Evolutionary conservation across 2,797 vertebrate species (phyloP), one percentile per base, ranked within the genome.

Genomic region (Scleropages formosus): DNA sequence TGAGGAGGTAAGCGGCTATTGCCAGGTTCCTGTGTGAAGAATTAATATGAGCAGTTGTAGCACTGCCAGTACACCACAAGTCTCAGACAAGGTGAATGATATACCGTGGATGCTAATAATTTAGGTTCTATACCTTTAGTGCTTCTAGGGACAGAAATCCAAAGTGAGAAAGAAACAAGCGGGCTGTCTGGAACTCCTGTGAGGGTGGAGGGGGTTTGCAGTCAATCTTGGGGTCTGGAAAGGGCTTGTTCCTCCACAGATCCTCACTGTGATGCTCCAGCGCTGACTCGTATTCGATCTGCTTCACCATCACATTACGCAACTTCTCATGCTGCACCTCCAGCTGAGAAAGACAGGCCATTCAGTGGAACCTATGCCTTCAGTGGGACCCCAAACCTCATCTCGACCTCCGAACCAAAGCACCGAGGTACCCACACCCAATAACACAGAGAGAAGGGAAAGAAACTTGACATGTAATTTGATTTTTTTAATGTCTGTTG

Each of bases 111-210:
- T 39, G 31, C 31, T n/a, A 39, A 39, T 2, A 2, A 39, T 39
- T 39, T 39, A 39, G 31, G 31, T 2, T 15, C 8, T 4, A 12
- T 90, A 97, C 96, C 94, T 98, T 98, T 80, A 98, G 79, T 8
- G 96, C 96, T 84, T 98, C 96, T 78, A 98, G 89, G 0, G 96
- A 96, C 77, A 98, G 91, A 85, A 98, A 95, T 60, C 96, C 95
- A 0, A 97, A 93, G 85, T 98, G 94, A 3, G 96, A 98, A 77
- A 98, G 92, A 85, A 98, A 93, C 59, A 98, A 91, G 73, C 96
- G 94, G 0, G 95, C 94, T 0, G 93, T 95, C 84, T 96, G 96
- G 86, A 96, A 96, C 81, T 92, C 90, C 84, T 93, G 92, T 0
- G 93, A 92, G 0, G 94, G 92, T 7, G 92, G 80, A 0, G 92